Evolutionary conservation across 2,113 vertebrate genomes (phyloP).

Genomic region (Sialia sialis): DNA sequence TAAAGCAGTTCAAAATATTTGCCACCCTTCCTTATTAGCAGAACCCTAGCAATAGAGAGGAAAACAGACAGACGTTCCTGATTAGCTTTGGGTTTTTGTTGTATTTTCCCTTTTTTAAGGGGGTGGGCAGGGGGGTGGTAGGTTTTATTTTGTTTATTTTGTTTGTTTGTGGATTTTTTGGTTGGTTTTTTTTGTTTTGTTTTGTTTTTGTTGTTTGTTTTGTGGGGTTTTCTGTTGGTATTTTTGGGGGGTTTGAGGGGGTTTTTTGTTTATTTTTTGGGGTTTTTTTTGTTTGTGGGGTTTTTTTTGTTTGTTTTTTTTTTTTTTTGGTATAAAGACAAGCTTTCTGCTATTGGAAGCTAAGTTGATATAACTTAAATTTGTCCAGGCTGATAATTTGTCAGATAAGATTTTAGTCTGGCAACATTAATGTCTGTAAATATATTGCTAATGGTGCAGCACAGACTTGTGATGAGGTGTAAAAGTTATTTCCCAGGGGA

Average conservation of each 20-base stretch:
- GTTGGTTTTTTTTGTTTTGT: background rate
- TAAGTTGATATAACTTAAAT: background rate
- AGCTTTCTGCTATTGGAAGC: background rate
- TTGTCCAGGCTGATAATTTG: background rate
- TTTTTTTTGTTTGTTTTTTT: background rate
- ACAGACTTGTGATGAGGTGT: background rate
- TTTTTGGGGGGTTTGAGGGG: no score
- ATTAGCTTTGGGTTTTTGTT: background rate
- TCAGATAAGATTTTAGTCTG: background rate
- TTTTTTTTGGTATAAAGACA: background rate
- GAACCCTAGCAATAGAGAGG: background rate
- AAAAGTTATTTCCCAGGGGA: background rate
- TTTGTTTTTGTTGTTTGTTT: no score
- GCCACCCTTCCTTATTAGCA: background rate
- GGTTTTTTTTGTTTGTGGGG: no score
- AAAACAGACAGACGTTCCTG: background rate
- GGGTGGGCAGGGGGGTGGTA: no score
- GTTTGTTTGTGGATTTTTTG: background rate
- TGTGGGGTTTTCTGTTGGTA: no score
- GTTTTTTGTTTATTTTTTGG: no score
- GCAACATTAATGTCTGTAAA: background rate
- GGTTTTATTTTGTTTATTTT: no score
- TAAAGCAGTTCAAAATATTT: background rate
- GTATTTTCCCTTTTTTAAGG: no score
- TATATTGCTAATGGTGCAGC: background rate